These are phyloP conservation scores for Cheumatopsyche charites DNA, from an alignment of 1,140 invertebrate genomes.

Conservation along the genomic window DNA sequence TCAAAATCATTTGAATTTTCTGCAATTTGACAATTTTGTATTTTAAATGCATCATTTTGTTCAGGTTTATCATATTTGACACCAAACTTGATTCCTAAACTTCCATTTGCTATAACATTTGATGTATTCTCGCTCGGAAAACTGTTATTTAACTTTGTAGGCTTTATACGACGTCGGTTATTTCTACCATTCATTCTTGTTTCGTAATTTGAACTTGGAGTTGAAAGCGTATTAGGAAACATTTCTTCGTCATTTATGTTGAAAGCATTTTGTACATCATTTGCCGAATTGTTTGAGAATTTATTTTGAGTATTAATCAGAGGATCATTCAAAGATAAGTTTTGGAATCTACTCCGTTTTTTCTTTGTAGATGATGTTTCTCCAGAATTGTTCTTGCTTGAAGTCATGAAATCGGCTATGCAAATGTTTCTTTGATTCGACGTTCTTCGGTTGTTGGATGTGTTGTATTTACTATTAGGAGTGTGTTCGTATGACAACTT, in stretches of 20 bases:
- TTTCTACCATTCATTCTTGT: constrained; percentile 44
- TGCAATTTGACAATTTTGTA: constrained; percentile 53
- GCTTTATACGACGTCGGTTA: constrained; percentile 57
- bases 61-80: constrained; percentile 48
- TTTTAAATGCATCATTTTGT: constrained; percentile 57
- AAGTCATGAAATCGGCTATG: constrained; percentile 55
- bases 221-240: constrained; percentile 57
- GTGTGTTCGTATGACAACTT: constrained; percentile 3
- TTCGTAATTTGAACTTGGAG: constrained; percentile 47
- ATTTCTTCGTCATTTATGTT: constrained; percentile 56
- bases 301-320: constrained; percentile 12
- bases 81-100: constrained; percentile 42
- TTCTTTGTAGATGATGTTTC: constrained; percentile 52
- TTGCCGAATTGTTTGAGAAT: constrained; percentile 49
- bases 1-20: constrained; percentile 54
- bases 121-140: constrained; percentile 47
- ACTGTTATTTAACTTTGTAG: constrained; percentile 55
- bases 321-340: constrained; percentile 50
- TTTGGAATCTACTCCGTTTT: constrained; percentile 53
- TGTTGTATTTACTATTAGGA: constrained; percentile 5
- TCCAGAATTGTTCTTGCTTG: constrained; percentile 20
- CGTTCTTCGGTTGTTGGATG: constrained; percentile 12
- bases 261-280: constrained; percentile 48
- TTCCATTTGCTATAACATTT: constrained; percentile 43
- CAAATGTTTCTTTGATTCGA: constrained; percentile 50